A percentile compares a stretch with the other conserved stretches of the same genome.
Conservation (phyloP, 2,113 vertebrate species). For the Orycteropus afer region DNA sequence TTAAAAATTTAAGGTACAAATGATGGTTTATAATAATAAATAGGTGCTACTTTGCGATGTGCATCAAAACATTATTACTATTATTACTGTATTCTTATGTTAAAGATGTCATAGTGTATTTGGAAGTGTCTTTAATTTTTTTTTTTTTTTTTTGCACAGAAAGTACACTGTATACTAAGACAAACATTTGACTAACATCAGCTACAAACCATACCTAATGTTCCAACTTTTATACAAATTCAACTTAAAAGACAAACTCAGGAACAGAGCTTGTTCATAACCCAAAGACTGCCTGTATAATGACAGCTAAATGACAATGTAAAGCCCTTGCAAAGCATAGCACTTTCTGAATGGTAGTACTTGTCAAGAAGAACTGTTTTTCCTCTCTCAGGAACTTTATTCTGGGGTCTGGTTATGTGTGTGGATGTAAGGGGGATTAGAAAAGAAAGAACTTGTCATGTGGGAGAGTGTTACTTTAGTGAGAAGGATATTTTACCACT, state of each 20-base stretch:
- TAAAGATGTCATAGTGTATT: too few species aligned
- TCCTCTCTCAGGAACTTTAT: neutral
- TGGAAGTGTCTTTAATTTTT: too few species aligned
- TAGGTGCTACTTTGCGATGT: too few species aligned
- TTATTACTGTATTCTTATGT: too few species aligned
- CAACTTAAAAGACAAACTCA: neutral
- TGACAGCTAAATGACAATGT: neutral
- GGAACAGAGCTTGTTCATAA: neutral
- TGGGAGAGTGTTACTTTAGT: neutral
- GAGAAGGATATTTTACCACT: neutral
- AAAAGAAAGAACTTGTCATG: neutral
- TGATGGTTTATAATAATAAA: too few species aligned
- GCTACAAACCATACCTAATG: too few species aligned
- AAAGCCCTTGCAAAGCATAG: neutral
- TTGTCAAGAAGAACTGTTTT: neutral
- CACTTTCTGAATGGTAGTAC: neutral
- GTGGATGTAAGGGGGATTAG: neutral
- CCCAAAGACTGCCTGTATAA: neutral
- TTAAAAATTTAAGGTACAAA: too few species aligned
- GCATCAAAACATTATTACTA: too few species aligned
- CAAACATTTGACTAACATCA: too few species aligned
- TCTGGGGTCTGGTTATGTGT: neutral
- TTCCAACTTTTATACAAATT: neutral
- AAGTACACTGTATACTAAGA: too few species aligned
- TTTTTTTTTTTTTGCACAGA: too few species aligned